phyloP scores from a whole-genome alignment of 2,113 vertebrate genomes.

The Xenopus laevis region DNA sequence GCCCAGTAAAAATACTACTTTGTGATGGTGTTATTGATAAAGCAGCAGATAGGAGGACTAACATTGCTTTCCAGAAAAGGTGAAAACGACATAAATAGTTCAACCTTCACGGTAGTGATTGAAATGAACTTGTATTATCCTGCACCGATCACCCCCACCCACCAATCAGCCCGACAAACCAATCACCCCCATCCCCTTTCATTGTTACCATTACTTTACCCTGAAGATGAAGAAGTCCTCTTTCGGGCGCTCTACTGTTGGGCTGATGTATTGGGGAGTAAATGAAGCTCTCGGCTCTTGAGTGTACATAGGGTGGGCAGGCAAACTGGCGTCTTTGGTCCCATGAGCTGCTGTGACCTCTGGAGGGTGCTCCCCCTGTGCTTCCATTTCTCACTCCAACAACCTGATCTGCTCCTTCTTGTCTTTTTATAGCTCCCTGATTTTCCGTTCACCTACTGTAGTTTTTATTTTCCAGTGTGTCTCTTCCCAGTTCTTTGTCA shows the following conservation, averaged over 20 bases:
- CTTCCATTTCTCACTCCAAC: neutral
- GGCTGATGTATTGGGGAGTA: slow-evolving; percentile 3
- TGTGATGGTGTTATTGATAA: no score
- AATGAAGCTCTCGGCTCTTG: slow-evolving; percentile 15
- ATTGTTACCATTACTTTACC: neutral
- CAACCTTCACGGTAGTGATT: no score
- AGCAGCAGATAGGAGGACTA: neutral
- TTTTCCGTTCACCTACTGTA: neutral
- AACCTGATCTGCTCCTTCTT: neutral
- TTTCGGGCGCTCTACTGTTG: neutral
- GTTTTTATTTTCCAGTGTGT: neutral
- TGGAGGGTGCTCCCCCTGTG: neutral
- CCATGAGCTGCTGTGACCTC: neutral
- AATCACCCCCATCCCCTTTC: no score
- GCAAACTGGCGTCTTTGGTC: neutral
- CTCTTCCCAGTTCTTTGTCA: neutral
- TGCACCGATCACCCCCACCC: neutral
- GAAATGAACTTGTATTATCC: neutral
- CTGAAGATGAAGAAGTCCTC: slow-evolving; percentile 15
- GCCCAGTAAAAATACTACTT: no score
- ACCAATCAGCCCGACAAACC: neutral
- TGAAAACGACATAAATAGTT: no score
- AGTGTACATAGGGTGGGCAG: slow-evolving; percentile 4
- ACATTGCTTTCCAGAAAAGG: neutral
- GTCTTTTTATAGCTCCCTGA: no score